Conservation (phyloP, 1,140 invertebrate species). For the Eueides isabella region DNA sequence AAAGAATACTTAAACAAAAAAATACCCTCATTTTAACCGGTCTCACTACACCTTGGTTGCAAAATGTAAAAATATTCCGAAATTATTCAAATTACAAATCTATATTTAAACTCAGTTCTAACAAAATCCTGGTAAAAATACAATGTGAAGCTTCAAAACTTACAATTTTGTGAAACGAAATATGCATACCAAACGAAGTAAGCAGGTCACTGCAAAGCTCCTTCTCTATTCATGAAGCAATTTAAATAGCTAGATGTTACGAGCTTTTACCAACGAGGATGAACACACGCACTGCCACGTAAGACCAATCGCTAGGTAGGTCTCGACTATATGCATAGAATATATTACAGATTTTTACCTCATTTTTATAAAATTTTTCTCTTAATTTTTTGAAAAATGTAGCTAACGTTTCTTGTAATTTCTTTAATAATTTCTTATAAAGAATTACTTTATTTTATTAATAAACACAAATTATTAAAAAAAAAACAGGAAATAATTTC, state of each 20-base stretch:
- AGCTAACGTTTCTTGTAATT: neutral
- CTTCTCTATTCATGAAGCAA: constrained; percentile 61
- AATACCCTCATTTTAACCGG: no score
- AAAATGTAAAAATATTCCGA: no score
- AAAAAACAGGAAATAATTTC: neutral
- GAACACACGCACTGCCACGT: constrained; percentile 29
- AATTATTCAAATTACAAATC: neutral
- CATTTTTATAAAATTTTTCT: neutral
- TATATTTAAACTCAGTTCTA: neutral
- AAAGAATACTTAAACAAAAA: no score
- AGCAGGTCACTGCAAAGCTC: constrained; percentile 37
- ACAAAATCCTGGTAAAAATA: neutral
- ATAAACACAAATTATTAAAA: neutral
- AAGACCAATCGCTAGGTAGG: neutral
- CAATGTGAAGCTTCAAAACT: neutral
- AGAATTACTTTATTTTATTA: neutral
- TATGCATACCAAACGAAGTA: constrained; percentile 34
- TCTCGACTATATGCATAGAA: neutral
- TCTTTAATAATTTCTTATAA: neutral
- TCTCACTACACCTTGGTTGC: no score
- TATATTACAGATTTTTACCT: neutral
- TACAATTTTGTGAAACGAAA: constrained; percentile 32
- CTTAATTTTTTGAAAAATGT: neutral
- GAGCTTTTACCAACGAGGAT: constrained; percentile 49
- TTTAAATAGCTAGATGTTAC: constrained; percentile 54